Evolutionary conservation across 2,113 vertebrate genomes (phyloP).

Genomic region (Melanotaenia duboulayi): DNA sequence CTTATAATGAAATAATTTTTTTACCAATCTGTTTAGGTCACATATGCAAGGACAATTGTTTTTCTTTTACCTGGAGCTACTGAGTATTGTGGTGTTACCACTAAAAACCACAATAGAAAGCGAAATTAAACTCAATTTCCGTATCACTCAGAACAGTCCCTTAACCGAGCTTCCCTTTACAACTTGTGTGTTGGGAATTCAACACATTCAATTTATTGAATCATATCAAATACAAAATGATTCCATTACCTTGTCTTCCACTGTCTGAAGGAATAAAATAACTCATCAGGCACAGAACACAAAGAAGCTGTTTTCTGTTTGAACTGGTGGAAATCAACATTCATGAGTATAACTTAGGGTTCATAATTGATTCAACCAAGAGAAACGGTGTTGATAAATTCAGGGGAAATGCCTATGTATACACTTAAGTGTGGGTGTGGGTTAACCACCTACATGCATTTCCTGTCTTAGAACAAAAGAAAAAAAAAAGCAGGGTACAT

Average conservation of each 20-base stretch:
- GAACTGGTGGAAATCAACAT: neutral
- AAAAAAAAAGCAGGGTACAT: conserved; percentile 20
- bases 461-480: conserved; percentile 60
- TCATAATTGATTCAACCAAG: too few relatives aligned
- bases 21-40: too few relatives aligned
- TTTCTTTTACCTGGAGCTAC: too few relatives aligned
- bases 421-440: conserved; percentile 12
- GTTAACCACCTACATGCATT: conserved; percentile 49
- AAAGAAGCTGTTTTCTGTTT: neutral
- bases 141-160: neutral
- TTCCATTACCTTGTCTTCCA: neutral
- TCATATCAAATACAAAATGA: too few relatives aligned
- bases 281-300: neutral
- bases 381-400: conserved; percentile 5
- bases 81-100: neutral
- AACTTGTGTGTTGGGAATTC: too few relatives aligned
- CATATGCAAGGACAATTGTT: too few relatives aligned
- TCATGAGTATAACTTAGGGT: neutral
- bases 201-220: too few relatives aligned
- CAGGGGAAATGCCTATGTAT: conserved; percentile 15
- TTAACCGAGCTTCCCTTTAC: neutral
- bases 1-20: too few relatives aligned
- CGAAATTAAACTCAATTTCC: neutral
- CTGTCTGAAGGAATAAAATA: neutral
- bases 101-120: neutral